These are phyloP conservation scores for Mimas tiliae DNA, from an alignment of 2,888 invertebrate genomes.

Conservation along the genomic window DNA sequence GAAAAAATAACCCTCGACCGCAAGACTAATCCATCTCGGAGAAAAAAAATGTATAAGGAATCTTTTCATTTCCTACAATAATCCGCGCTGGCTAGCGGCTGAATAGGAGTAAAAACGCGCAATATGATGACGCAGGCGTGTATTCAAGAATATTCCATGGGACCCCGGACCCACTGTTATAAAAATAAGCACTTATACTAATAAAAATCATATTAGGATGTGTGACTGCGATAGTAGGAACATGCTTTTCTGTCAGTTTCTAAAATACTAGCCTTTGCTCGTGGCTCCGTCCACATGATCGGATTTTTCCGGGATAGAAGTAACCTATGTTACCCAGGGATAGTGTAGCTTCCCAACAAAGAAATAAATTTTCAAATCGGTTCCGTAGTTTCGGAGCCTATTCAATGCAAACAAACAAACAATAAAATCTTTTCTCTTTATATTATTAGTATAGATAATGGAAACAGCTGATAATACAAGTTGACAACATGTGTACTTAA, in stretches of 20 bases:
- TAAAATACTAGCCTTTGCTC: too few species aligned
- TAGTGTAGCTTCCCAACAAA: too few species aligned
- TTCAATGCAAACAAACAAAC: too few species aligned
- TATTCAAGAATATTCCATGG: conserved; percentile 34
- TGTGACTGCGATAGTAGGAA: neutral
- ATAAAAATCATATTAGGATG: neutral
- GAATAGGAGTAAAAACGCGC: conserved; percentile 53
- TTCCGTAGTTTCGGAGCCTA: too few species aligned
- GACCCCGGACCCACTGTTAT: conserved; percentile 22
- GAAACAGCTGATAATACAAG: too few species aligned
- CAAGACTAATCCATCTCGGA: conserved; percentile 39
- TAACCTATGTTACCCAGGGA: too few species aligned
- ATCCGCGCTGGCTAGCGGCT: conserved; percentile 54
- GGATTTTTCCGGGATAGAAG: too few species aligned
- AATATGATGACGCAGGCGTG: conserved; percentile 33
- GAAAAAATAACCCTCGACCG: conserved; percentile 29
- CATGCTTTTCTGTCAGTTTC: neutral
- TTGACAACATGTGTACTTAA: too few species aligned
- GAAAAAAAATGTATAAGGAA: conserved; percentile 60
- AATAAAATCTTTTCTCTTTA: too few species aligned
- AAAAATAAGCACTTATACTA: neutral
- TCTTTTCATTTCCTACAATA: conserved; percentile 72
- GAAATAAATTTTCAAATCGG: too few species aligned
- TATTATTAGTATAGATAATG: too few species aligned
- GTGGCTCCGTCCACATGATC: too few species aligned